Evolutionary conservation across 1,140 invertebrate genomes (phyloP).

Genomic region (Coboldia fuscipes): DNA sequence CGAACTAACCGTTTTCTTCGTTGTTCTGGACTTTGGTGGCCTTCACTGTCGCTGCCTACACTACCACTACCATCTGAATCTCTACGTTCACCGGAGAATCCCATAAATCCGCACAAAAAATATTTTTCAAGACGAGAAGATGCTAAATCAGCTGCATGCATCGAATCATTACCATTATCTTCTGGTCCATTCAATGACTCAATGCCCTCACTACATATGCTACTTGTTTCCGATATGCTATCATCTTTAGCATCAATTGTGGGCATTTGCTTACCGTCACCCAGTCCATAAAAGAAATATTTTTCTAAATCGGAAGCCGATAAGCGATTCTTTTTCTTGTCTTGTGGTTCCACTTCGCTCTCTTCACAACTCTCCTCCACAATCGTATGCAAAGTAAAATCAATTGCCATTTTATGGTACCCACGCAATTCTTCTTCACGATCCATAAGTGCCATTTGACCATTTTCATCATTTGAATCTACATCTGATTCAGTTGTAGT

Average conservation of each 20-base stretch:
- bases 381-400: slow-evolving; percentile 82
- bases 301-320: slow-evolving; percentile 71
- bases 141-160: slow-evolving; percentile 37
- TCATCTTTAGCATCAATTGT: slow-evolving; percentile 33
- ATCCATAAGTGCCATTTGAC: slow-evolving; percentile 28
- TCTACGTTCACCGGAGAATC: slow-evolving; percentile 43
- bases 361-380: slow-evolving; percentile 87
- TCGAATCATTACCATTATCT: slow-evolving; percentile 25
- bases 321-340: slow-evolving; percentile 34
- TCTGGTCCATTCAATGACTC: slow-evolving; percentile 38
- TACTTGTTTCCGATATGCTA: slow-evolving; percentile 67
- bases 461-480: slow-evolving; percentile 28
- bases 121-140: slow-evolving; percentile 77
- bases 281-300: slow-evolving; percentile 73
- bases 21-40: slow-evolving; percentile 66
- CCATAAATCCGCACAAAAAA: slow-evolving; percentile 67
- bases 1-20: slow-evolving; percentile 53
- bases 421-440: slow-evolving; percentile 60
- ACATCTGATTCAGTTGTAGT: slow-evolving; percentile 27
- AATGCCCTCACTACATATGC: slow-evolving; percentile 61
- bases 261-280: slow-evolving; percentile 36
- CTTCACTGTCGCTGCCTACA: slow-evolving; percentile 63
- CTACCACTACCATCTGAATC: slow-evolving; percentile 69
- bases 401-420: slow-evolving; percentile 57
- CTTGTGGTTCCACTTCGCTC: slow-evolving; percentile 47